phyloP scores from a whole-genome alignment of 2,888 invertebrate species.

The Zaprionus obscuricornis region DNA sequence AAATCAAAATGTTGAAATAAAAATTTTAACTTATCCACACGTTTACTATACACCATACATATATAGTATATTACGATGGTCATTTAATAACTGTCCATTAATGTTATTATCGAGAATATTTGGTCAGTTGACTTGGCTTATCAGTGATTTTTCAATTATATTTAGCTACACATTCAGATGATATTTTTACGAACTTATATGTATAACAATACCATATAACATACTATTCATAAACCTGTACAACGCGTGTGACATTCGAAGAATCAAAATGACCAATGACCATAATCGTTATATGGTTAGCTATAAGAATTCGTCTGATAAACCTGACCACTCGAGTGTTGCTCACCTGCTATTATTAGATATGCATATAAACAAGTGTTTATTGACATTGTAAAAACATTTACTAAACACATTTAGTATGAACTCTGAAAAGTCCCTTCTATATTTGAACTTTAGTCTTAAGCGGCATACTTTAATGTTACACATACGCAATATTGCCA shows the following conservation, averaged over 20 bases:
- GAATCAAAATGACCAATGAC: slow-evolving; percentile 44
- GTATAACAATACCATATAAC: neutral
- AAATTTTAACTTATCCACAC: neutral
- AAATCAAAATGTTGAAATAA: too few relatives aligned
- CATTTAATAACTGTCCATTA: slow-evolving; percentile 44
- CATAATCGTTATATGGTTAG: neutral
- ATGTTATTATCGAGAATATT: slow-evolving; percentile 26
- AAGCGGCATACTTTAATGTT: slow-evolving; percentile 45
- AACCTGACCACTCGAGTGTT: slow-evolving; percentile 2
- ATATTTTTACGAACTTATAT: slow-evolving; percentile 13
- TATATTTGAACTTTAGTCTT: slow-evolving; percentile 14
- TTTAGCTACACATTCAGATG: slow-evolving; percentile 31
- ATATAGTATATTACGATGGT: neutral
- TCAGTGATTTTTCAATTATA: slow-evolving; percentile 54
- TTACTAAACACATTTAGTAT: slow-evolving; percentile 5
- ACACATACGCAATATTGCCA: slow-evolving; percentile 21
- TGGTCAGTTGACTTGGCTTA: slow-evolving; percentile 60
- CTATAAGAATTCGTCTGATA: neutral
- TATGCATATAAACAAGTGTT: neutral
- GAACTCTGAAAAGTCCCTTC: slow-evolving; percentile 35
- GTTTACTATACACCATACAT: too few relatives aligned
- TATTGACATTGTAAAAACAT: slow-evolving; percentile 22
- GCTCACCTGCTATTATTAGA: slow-evolving; percentile 55
- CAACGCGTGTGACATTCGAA: slow-evolving; percentile 24
- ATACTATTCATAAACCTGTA: slow-evolving; percentile 26